phyloP scores from a whole-genome alignment of 2,797 vertebrate species.

The Columba guinea region DNA sequence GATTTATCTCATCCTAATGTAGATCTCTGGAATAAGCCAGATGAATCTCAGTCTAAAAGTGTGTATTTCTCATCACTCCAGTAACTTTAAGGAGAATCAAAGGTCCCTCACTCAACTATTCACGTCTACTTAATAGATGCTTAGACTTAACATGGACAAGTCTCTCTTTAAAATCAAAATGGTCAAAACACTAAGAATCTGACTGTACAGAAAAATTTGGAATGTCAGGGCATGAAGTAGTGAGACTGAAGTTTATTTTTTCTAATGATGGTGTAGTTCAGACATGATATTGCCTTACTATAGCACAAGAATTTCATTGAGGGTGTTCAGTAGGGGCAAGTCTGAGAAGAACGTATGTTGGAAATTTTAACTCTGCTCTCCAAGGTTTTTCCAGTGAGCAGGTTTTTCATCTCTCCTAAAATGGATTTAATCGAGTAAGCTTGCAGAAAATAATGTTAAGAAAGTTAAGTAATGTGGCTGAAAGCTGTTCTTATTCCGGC shows the following conservation, averaged over 20 bases:
- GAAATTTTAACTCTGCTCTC: neutral
- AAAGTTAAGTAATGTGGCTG: neutral
- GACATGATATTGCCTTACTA: neutral
- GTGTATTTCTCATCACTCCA: neutral
- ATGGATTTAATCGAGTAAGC: neutral
- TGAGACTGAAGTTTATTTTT: neutral
- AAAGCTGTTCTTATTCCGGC: neutral
- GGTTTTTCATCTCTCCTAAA: neutral
- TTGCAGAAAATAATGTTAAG: neutral
- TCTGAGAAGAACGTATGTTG: neutral
- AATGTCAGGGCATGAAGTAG: neutral
- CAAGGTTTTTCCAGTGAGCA: neutral
- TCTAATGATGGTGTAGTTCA: neutral
- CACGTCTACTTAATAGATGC: neutral
- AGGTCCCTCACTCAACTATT: neutral
- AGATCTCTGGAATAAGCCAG: neutral
- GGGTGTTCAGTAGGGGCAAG: neutral
- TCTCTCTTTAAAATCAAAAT: neutral
- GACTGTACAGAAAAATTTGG: neutral
- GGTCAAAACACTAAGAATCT: neutral
- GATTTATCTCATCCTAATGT: neutral
- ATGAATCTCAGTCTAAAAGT: neutral
- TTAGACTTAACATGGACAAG: neutral
- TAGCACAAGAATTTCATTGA: neutral
- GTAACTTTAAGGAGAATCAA: neutral